A percentile compares a stretch with the other conserved stretches of the same genome.
Evolutionary conservation across 2,797 vertebrate genomes (phyloP).

Genomic region (Serranus cabrilla): DNA sequence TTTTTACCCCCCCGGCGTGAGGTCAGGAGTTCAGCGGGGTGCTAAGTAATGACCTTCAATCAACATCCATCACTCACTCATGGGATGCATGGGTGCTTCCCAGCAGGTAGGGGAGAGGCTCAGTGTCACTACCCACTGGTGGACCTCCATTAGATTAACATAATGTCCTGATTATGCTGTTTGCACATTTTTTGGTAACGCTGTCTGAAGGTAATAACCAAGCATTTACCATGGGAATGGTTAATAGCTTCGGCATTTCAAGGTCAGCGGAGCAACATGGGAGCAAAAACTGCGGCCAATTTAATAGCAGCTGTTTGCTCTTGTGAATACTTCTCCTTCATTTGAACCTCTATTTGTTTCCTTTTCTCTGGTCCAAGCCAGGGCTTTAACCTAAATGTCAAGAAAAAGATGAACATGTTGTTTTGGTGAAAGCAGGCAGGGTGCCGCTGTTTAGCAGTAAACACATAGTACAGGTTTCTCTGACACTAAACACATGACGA

Average conservation of each 20-base stretch:
- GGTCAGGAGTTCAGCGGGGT: slow-evolving; percentile 80
- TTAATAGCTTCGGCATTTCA: slow-evolving; percentile 57
- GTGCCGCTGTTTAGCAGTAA: slow-evolving; percentile 68
- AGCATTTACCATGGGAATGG: slow-evolving; percentile 47
- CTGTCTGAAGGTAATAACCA: slow-evolving; percentile 49
- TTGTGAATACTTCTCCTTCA: neutral
- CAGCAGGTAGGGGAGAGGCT: slow-evolving; percentile 51
- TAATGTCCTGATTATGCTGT: slow-evolving; percentile 77
- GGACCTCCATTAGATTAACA: slow-evolving; percentile 76
- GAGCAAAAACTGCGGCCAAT: slow-evolving; percentile 11
- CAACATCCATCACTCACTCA: slow-evolving; percentile 75
- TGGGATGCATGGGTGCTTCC: slow-evolving; percentile 66
- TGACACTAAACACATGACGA: slow-evolving; percentile 35
- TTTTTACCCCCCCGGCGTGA: slow-evolving; percentile 39
- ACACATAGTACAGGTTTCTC: slow-evolving; percentile 60
- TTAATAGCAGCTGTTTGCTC: slow-evolving; percentile 22
- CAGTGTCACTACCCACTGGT: slow-evolving; percentile 43
- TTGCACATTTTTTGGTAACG: slow-evolving; percentile 51
- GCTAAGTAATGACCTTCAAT: slow-evolving; percentile 79
- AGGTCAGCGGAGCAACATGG: slow-evolving; percentile 53
- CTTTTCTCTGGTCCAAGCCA: slow-evolving; percentile 23
- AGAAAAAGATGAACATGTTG: slow-evolving; percentile 29
- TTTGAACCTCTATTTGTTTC: slow-evolving; percentile 23
- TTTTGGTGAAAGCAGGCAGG: slow-evolving; percentile 25
- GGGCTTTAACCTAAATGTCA: slow-evolving; percentile 42